Percentiles rank a stretch among this genome's conserved stretches.
phyloP scores from a whole-genome alignment of 2,797 vertebrate genomes.

The Arnoldichthys spilopterus region DNA sequence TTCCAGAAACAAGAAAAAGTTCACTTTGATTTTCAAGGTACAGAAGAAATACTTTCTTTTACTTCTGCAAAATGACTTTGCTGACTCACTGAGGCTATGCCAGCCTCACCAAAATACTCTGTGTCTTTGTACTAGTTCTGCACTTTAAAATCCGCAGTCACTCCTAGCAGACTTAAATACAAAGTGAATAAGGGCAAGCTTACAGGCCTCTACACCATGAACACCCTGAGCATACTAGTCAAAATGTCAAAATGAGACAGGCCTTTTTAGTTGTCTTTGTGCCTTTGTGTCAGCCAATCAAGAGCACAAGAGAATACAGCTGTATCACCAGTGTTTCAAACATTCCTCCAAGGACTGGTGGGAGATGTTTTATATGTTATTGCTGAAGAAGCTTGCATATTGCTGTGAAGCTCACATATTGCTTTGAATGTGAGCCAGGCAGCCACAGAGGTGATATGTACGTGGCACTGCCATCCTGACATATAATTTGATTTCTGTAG shows the following conservation, averaged over 20 bases:
- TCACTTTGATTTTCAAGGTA: background rate
- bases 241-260: slow-evolving; percentile 5
- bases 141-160: slow-evolving; percentile 16
- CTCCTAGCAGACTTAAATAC: slow-evolving; percentile 16
- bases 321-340: background rate
- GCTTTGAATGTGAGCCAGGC: background rate
- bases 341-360: background rate
- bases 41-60: background rate
- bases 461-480: background rate
- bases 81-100: background rate
- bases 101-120: background rate
- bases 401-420: background rate
- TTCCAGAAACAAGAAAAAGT: background rate
- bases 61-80: background rate
- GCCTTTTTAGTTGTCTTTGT: background rate
- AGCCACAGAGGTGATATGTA: background rate
- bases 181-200: background rate
- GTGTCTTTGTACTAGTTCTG: background rate
- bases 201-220: background rate
- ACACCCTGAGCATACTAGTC: background rate
- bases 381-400: background rate
- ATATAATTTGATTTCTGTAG: background rate
- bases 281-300: background rate
- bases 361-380: background rate
- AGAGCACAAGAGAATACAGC: background rate